These are phyloP conservation scores for Hypomecis atomaria DNA, from an alignment of 2,888 invertebrate genomes.

Conservation along the genomic window DNA sequence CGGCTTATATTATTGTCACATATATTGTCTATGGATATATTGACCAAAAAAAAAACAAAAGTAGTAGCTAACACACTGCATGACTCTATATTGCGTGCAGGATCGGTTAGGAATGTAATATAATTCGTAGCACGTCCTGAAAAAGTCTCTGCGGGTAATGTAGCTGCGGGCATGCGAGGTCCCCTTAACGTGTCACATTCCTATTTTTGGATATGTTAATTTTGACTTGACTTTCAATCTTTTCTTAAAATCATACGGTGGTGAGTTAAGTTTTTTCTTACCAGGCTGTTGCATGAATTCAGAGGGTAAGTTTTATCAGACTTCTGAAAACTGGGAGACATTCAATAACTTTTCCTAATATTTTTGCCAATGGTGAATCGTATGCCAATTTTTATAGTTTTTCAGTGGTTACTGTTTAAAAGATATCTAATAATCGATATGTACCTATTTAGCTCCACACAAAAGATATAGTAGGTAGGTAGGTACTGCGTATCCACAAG, in stretches of 20 bases:
- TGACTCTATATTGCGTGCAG: conserved; percentile 13
- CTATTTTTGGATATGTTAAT: conserved; percentile 27
- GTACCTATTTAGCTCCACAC: too few relatives aligned
- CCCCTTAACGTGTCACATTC: conserved; percentile 32
- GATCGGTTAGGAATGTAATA: conserved; percentile 38
- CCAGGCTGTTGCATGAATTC: background rate
- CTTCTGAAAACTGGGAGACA: too few relatives aligned
- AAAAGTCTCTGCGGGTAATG: conserved; percentile 32
- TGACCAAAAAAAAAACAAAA: too few relatives aligned
- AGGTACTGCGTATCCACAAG: too few relatives aligned
- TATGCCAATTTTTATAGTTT: too few relatives aligned
- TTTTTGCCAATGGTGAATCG: too few relatives aligned
- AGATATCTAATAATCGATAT: too few relatives aligned
- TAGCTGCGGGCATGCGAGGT: conserved; percentile 32
- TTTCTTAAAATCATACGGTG: background rate
- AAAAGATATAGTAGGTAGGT: too few relatives aligned
- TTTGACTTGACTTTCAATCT: conserved; percentile 9
- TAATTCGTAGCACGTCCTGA: conserved; percentile 42
- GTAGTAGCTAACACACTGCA: conserved; percentile 4
- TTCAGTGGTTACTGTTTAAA: too few relatives aligned
- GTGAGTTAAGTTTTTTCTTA: background rate
- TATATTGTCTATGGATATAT: too few relatives aligned
- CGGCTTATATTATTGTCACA: too few relatives aligned
- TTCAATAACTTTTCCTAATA: too few relatives aligned
- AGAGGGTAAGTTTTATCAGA: background rate